Evolutionary conservation across 2,113 vertebrate species (phyloP), one percentile per base, ranked within the genome.

Genomic region (Papio anubis): DNA sequence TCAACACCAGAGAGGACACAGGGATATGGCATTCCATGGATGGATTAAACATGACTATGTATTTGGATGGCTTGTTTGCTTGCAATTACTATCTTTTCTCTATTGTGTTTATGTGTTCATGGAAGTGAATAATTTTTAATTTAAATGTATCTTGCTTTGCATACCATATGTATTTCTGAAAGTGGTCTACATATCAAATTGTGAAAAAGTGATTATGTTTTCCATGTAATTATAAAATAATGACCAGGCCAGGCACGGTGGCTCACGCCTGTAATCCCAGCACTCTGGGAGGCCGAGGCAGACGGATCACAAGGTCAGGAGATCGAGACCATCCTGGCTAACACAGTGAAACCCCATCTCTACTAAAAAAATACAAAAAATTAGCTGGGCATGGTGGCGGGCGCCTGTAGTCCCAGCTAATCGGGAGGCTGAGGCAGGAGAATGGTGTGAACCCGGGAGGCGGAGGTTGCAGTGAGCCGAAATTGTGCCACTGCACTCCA

Each of bases 171-270:
- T 14, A 88, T 52, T 83, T 94, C 30, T 87, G 76, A 92, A 87
- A 32, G 18, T 57, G 32, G 30, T 40, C 38, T 92, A 66, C 57
- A 68, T 52, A 68, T 76, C 86, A 68, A 72, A 76, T 72, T 45
- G 40, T 52, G 20, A 45, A 76, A 59, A 76, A 86, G 0, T 61
- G 11, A 40, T 61, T 52, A 38, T 61, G 66, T 90, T 87, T 72
- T 30, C 27, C 68, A 78, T 3, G 52, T 23, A 96, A 43, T 91
- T 94, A 87, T 64, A 96, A 94, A 92, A 87, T 87, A 82, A 78
- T 66, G 12, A 66, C 27, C 43, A 68, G 16, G 45, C 45, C 45
- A 0, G 45, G 45, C 2, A 8, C 45, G 8, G 45, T 45, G 45
- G 45, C 45, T 45, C 45, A 45, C 8, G 8, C 45, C 45, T 45